Evolutionary conservation across 2,797 vertebrate genomes (phyloP), one percentile per base, ranked within the genome.

Genomic region (Podargus strigoides): DNA sequence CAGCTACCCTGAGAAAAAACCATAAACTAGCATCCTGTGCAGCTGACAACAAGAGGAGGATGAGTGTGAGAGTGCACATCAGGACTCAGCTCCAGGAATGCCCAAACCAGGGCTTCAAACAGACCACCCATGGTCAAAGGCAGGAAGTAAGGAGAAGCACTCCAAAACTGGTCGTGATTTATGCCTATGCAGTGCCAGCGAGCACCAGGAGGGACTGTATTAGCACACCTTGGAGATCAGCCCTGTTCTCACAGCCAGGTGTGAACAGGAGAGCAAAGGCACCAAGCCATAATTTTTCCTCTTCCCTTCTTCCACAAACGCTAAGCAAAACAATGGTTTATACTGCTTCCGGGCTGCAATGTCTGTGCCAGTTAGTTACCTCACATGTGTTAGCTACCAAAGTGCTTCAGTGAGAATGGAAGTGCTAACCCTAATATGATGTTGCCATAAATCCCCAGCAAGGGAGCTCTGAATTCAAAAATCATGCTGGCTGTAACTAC

Each of bases 51-150:
- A 5, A 76, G 42, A 67, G 20, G 32, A 47, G 14, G 34, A 14
- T 6, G 3, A 59, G 18, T 10, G 30, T 53, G 36, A 0, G 0
- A 75, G n/a, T 4, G 0, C 5, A 8, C 4, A 6, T 75, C 13
- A 32, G 44, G 36, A 59, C 16, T 60, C 36, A 21, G n/a, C 27
- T 85, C 28, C 44, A 49, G 34, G 47, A 82, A 41, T 0, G 0
- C 27, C 12, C 34, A 46, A 4, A 34, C 17, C 52, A 67, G 7
- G 26, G 14, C 66, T 75, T 59, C 72, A 55, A 36, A 60, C 5
- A 58, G 39, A 66, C 3, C 23, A 42, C 30, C 10, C 17, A 8
- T 15, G 9, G 13, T 79, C 72, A 63, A 79, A 72, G 49, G 24
- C 14, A 59, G 27, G 39, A 76, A 47, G 6, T 21, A 62, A 52